Evolutionary conservation across 2,113 vertebrate species (phyloP), one percentile per base, ranked within the genome.

Genomic region (Podarcis cretensis): DNA sequence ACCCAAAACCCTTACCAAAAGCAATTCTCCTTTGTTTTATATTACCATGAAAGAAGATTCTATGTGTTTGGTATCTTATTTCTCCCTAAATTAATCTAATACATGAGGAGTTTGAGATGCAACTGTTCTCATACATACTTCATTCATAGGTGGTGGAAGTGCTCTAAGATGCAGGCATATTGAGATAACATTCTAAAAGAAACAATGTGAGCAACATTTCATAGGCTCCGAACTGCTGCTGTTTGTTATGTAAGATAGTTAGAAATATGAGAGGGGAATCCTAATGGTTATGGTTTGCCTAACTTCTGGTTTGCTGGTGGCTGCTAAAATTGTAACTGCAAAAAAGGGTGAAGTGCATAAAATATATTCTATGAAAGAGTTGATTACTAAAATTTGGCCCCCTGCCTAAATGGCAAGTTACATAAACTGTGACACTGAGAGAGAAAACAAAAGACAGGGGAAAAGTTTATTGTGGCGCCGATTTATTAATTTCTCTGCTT

Each of bases 401-500:
- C 10, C 71, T 71, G 3, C n/a, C 78, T n/a, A 54, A 40, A 81
- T 40, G 37, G 10, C 16, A 37, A 74, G 23, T 30, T 71, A 73
- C 5, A 20, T 6, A 71, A 54, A 18, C 43, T 27, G 1, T 79
- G 32, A 68, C 32, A 40, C 14, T 25, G 37, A 73, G 9, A 21
- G 32, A 81, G 16, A 71, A 87, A 63, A 63, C 8, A 73, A 65
- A 77, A 86, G 57, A 3, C 86, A 81, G n/a, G 69, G 59, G 12
- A 14, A 74, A 63, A 20, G 27, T 68, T 81, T 81, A 87, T 37
- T 81, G 78, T 73, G 66, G 32, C 71, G 35, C 20, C 68, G 18
- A 65, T 87, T 81, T 87, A 87, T 81, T 73, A 69, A 40, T 63
- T 81, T 81, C 20, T 59, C 35, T 75, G 35, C 37, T 82, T 83